These are phyloP conservation scores for Elephantulus edwardii DNA, from an alignment of 2,113 vertebrate genomes.

Conservation along the genomic window DNA sequence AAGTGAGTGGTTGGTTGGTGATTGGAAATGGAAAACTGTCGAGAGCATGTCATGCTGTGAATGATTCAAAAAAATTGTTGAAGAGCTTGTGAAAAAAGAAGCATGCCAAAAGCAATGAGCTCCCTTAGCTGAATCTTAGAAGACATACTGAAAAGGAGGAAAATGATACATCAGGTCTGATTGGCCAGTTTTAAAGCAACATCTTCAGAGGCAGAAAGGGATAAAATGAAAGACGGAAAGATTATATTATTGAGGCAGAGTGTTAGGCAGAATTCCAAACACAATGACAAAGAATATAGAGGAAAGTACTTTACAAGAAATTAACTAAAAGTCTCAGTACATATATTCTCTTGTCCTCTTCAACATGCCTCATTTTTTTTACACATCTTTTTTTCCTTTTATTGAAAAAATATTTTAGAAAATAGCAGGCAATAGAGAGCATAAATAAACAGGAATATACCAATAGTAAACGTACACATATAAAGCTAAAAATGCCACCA, in stretches of 20 bases:
- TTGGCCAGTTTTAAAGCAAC: not conserved
- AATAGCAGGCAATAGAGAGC: constrained; percentile 74
- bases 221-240: constrained; percentile 14
- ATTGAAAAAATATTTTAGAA: constrained; percentile 82
- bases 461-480: constrained; percentile 45
- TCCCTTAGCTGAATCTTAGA: not conserved
- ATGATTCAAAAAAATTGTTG: constrained; percentile 8
- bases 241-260: too few relatives aligned
- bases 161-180: not conserved
- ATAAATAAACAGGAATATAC: constrained; percentile 49
- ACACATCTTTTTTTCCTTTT: constrained; percentile 77
- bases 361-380: constrained; percentile 15
- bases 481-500: constrained; percentile 57
- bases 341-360: not conserved
- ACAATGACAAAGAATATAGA: not conserved
- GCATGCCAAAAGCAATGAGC: not conserved
- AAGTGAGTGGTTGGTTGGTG: not conserved
- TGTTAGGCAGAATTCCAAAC: not conserved
- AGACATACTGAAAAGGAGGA: not conserved
- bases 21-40: not conserved
- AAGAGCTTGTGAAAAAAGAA: not conserved
- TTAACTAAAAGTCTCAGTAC: not conserved
- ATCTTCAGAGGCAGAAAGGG: not conserved
- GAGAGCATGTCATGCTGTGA: not conserved
- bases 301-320: not conserved